Percentiles rank a stretch among this genome's conserved stretches.
Conservation (phyloP, 2,113 vertebrate species). For the Etheostoma spectabile region DNA sequence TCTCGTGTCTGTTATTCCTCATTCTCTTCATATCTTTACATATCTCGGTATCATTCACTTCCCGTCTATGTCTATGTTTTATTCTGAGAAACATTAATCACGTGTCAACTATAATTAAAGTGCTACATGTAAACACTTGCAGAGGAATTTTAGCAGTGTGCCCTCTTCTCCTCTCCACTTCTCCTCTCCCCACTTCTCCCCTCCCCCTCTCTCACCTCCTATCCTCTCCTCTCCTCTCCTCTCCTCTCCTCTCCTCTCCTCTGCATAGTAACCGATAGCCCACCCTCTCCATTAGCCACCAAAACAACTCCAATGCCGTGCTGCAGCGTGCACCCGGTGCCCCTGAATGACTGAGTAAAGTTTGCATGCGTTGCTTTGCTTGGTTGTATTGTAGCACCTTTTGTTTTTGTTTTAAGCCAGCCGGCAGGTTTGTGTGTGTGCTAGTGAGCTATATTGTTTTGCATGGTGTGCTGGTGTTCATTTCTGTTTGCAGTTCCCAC, state of each 20-base stretch:
- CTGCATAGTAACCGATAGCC: constrained; percentile 48
- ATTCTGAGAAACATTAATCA: not conserved
- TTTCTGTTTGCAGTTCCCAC: constrained; percentile 77
- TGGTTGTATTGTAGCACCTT: constrained; percentile 50
- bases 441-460: constrained; percentile 55
- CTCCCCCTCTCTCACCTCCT: too few species aligned
- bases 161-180: constrained; percentile 3
- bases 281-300: constrained; percentile 35
- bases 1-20: not conserved
- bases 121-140: not conserved
- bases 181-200: not conserved
- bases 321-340: constrained; percentile 49
- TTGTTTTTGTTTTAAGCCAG: constrained; percentile 45
- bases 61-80: not conserved
- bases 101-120: not conserved
- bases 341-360: constrained; percentile 56
- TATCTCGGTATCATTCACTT: constrained; percentile 10
- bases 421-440: constrained; percentile 20
- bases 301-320: constrained; percentile 39
- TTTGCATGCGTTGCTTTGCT: constrained; percentile 47
- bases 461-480: constrained; percentile 30
- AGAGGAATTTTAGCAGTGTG: not conserved
- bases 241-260: constrained; percentile 26
- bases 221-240: not conserved
- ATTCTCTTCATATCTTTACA: not conserved